These are phyloP conservation scores for Cirrhinus molitorella DNA, from an alignment of 2,797 vertebrate species.

Conservation along the genomic window DNA sequence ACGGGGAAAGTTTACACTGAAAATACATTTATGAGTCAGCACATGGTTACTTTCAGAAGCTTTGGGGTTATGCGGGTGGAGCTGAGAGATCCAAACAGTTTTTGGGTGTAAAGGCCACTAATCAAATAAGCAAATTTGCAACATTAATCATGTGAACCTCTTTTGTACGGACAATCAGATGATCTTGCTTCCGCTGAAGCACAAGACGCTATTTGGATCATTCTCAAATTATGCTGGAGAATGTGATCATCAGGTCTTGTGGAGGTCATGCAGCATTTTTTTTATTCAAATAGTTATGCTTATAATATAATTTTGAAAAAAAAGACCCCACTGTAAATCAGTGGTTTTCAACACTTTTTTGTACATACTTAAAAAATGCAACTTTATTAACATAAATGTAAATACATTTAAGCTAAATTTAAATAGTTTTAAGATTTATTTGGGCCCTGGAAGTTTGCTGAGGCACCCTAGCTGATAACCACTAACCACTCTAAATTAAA, in stretches of 20 bases:
- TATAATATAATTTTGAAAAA: neutral
- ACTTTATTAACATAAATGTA: no score
- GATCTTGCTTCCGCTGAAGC: neutral
- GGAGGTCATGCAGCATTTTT: neutral
- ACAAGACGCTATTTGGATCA: neutral
- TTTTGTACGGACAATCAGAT: neutral
- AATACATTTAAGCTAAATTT: no score
- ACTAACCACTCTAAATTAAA: neutral
- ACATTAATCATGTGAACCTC: neutral
- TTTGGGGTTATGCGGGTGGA: neutral
- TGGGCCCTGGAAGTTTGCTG: neutral
- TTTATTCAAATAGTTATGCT: neutral
- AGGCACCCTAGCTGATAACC: neutral
- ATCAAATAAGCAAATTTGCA: neutral
- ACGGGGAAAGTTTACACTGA: neutral
- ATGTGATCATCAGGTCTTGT: neutral
- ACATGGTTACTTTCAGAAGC: neutral
- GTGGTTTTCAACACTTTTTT: neutral
- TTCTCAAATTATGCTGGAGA: neutral
- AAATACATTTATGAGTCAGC: neutral
- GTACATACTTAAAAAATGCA: no score
- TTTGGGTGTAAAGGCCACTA: no score
- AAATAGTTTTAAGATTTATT: neutral
- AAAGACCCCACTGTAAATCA: neutral
- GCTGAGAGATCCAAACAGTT: neutral